phyloP scores from a whole-genome alignment of 2,113 vertebrate species.

The Eurystomus gularis region DNA sequence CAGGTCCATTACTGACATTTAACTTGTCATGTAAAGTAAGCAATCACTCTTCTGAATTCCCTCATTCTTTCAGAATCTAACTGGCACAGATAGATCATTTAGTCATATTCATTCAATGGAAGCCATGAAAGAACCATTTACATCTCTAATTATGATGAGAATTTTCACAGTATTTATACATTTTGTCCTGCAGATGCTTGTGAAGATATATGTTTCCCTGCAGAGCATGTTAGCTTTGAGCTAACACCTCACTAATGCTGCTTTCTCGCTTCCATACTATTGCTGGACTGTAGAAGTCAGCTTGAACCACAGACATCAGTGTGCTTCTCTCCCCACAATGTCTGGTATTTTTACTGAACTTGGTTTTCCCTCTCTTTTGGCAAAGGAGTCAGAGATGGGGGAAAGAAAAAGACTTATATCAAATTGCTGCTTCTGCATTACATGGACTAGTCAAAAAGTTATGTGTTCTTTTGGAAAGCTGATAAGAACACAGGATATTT shows the following conservation, averaged over 20 bases:
- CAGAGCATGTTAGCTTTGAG: background rate
- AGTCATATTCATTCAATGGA: background rate
- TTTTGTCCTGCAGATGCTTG: background rate
- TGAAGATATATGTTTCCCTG: background rate
- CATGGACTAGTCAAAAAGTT: background rate
- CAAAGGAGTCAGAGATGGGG: rapidly evolving
- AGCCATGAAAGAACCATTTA: background rate
- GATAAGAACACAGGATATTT: background rate
- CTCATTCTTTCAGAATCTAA: background rate
- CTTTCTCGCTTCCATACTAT: background rate
- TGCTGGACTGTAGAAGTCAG: background rate
- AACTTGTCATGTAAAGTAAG: background rate
- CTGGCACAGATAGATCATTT: background rate
- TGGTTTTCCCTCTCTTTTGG: background rate
- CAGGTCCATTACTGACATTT: background rate
- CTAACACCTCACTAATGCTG: background rate
- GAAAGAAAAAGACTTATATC: background rate
- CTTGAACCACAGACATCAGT: background rate
- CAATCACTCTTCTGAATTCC: background rate
- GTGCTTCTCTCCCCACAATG: background rate
- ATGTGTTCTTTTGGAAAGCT: background rate
- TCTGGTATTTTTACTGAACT: background rate
- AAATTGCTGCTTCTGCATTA: background rate
- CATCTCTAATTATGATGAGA: background rate
- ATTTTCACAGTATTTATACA: background rate